phyloP scores from a whole-genome alignment of 2,888 invertebrate genomes.

The Bruchidius siliquastri region DNA sequence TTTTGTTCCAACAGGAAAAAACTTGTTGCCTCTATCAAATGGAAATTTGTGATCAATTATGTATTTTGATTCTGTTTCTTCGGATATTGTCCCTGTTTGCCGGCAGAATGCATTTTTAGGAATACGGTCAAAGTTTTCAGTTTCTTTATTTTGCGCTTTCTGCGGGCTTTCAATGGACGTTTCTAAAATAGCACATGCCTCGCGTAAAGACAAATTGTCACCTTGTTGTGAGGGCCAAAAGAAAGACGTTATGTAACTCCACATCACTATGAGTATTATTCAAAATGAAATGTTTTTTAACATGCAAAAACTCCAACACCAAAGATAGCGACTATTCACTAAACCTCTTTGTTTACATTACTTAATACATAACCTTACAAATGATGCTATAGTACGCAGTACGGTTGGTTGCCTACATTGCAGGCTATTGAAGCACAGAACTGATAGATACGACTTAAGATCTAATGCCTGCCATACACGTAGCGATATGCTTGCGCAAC shows the following conservation, averaged over 20 bases:
- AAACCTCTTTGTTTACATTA: too few relatives aligned
- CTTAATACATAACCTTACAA: too few relatives aligned
- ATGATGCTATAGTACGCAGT: too few relatives aligned
- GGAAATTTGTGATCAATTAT: not conserved
- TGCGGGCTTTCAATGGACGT: constrained; percentile 8
- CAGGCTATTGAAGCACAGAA: too few relatives aligned
- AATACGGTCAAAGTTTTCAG: not conserved
- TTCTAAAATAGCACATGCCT: constrained; percentile 27
- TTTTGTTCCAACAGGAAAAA: constrained; percentile 51
- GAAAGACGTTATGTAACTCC: constrained; percentile 6
- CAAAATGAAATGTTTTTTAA: too few relatives aligned
- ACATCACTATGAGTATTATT: constrained; percentile 7
- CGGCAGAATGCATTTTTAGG: not conserved
- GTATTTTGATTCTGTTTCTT: constrained; percentile 1
- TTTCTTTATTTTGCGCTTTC: constrained; percentile 5
- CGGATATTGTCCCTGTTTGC: not conserved
- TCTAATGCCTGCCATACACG: too few relatives aligned
- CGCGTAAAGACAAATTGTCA: constrained; percentile 29
- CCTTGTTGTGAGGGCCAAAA: constrained; percentile 5
- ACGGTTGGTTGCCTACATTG: too few relatives aligned
- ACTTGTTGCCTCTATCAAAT: not conserved
- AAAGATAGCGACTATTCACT: too few relatives aligned
- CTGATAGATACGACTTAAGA: too few relatives aligned
- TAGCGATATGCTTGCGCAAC: too few relatives aligned
- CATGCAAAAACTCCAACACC: too few relatives aligned